These are phyloP conservation scores for Dissostichus mawsoni DNA, from an alignment of 2,113 vertebrate genomes.

Conservation along the genomic window DNA sequence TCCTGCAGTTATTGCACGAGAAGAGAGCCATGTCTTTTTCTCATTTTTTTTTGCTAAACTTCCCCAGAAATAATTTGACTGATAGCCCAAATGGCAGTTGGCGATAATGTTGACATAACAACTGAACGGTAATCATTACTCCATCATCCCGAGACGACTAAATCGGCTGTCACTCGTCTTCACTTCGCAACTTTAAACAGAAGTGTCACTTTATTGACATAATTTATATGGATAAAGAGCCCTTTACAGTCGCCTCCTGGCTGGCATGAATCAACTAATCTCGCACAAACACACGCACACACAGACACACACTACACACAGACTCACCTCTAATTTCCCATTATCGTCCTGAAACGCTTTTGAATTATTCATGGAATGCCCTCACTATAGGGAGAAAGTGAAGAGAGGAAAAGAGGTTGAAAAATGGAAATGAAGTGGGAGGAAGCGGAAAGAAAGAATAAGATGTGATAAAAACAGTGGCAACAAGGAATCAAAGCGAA, in stretches of 20 bases:
- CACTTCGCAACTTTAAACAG: conserved; percentile 62
- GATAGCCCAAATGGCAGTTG: conserved; percentile 46
- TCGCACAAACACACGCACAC: conserved; percentile 31
- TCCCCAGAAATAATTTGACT: conserved; percentile 47
- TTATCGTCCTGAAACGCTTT: conserved; percentile 69
- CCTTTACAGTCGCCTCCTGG: conserved; percentile 64
- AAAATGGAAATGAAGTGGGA: conserved; percentile 63
- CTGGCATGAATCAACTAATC: conserved; percentile 66
- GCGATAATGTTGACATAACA: conserved; percentile 68
- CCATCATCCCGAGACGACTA: conserved; percentile 53
- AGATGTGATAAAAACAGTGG: conserved; percentile 37
- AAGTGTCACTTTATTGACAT: conserved; percentile 75
- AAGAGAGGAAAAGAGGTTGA: conserved; percentile 41
- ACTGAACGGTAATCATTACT: conserved; percentile 57
- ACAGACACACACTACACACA: conserved; percentile 25
- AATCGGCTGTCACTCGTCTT: conserved; percentile 61
- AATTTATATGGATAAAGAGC: conserved; percentile 76
- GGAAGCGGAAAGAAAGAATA: conserved; percentile 6
- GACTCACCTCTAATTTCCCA: conserved; percentile 77
- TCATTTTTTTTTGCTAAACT: not conserved
- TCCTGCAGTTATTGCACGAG: not conserved
- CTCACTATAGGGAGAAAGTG: conserved; percentile 52
- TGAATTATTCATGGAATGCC: conserved; percentile 75
- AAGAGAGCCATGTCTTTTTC: not conserved
- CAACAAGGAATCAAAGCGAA: conserved; percentile 34